Evolutionary conservation across 2,113 vertebrate species (phyloP), one percentile per base, ranked within the genome.

Genomic region (Leptocoma aspasia): DNA sequence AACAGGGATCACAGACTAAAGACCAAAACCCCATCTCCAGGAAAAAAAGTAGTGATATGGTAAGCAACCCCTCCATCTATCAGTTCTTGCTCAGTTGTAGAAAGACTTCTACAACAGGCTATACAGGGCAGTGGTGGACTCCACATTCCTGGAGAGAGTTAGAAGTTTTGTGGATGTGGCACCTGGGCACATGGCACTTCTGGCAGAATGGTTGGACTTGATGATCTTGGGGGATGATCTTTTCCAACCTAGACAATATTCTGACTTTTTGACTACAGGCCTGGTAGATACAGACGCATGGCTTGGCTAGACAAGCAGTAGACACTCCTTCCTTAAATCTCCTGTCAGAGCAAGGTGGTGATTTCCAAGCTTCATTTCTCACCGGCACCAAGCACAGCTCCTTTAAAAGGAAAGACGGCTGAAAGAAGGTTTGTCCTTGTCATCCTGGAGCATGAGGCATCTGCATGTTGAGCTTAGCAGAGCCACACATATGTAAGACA

Each of bases 381-480:
- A 13, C 28, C 39, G 75, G 12, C 69, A 39, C 30, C 45, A 60
- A 64, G 57, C 41, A 60, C 41, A 52, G 52, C 6, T 69, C 11
- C 68, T 83, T 61, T 72, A 65, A 37, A 33, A 47, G 50, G 13
- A 27, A 33, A 76, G 24, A 6, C 1, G 2, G 15, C 30, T 52
- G 56, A 42, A 71, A 42, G 20, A 54, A 30, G 16, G 15, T 5
- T 64, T 80, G 53, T 68, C 41, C 57, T 72, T 49, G 37, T 45
- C 39, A 2, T 56, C 24, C 59, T 44, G 33, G 24, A 75, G 12
- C 68, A 86, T 0, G 0, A 77, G 60, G 11, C 18, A 60, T 30
- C 68, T 30, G 28, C 44, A 16, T 63, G 23, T 22, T 16, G 39
- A 77, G 42, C 50, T 75, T 85, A 78, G 65, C 60, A 89, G 19